phyloP scores from a whole-genome alignment of 2,113 vertebrate species.

The Lipotes vexillifer region DNA sequence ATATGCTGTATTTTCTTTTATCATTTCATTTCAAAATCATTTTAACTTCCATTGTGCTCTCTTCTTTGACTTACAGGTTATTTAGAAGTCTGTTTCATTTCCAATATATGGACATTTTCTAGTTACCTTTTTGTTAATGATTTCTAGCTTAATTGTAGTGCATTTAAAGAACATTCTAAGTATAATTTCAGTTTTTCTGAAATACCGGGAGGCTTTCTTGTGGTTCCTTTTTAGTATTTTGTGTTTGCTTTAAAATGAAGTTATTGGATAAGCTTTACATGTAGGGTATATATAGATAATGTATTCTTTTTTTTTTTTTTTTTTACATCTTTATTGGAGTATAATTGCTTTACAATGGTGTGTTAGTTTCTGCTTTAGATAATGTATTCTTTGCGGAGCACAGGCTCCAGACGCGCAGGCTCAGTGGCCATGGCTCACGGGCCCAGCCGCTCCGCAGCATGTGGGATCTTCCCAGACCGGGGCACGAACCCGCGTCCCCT shows the following conservation, averaged over 20 bases:
- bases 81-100: background rate
- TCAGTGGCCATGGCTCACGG: too few relatives aligned
- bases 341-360: too few relatives aligned
- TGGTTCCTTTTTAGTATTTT: background rate
- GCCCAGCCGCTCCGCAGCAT: too few relatives aligned
- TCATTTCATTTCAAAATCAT: background rate
- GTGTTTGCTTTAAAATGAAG: background rate
- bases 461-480: too few relatives aligned
- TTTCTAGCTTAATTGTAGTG: background rate
- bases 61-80: background rate
- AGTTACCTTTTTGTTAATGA: background rate
- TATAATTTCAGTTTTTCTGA: background rate
- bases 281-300: background rate
- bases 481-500: too few relatives aligned
- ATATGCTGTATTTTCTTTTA: background rate
- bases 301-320: too few relatives aligned
- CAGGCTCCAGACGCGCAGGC: too few relatives aligned
- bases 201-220: background rate
- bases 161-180: background rate
- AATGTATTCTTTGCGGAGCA: background rate
- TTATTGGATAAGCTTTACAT: background rate
- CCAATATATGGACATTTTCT: background rate
- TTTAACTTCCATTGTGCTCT: background rate
- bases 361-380: background rate
- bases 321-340: too few relatives aligned